Base-by-base conservation (phyloP, 1,140 invertebrate genomes). In the Danaus melanippus region DNA sequence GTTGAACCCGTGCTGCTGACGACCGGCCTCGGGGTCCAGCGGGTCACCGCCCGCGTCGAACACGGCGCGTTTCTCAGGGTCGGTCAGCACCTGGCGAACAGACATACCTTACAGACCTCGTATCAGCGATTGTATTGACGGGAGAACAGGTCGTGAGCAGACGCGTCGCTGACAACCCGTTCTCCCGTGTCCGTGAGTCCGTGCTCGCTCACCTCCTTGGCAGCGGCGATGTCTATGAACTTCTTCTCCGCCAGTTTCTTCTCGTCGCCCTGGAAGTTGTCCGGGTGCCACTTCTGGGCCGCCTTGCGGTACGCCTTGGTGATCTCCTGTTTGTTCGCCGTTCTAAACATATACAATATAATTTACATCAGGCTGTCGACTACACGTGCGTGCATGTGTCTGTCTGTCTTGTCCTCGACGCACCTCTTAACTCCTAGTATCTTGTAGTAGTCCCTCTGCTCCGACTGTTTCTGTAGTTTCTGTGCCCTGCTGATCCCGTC, bases 271-370 rank as follows among this genome's bases (percentile, higher is more conserved):
- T 94, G 92, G 80, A 93, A 99, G 87, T 97, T 97, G 86, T 99
- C 98, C 0, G 98, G 98, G 90, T 99, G 98, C 97, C 98, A 99
- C 83, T 98, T 95, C 83, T 97, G 95, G 10, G 98, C 98, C 51
- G 96, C 91, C 90, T 98, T 99, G 62, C 98, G 91, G 86, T 99
- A 99, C 7, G 98, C 98, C 89, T 99, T 99, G 1, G 92, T 89
- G 11, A 99, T 97, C 84, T 99, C 96, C 71, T 93, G 92, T 87
- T 99, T 99, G 12, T 86, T 92, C 0, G 98, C 98, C 56, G 90
- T 93, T 83, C 95, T 92, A 42, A 39, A 53, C 41, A 17, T 10
- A 48, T 44, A 50, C 9, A 46, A 15, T 2, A 12, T 17, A 15
- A 32, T 32, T 32, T 32, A 32, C 21, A 32, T 3, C 7, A 32